Evolutionary conservation across 30 jellyfish, hydroid and myxozoan genomes (phyloP).

Genomic region (Rhopilema esculentum): DNA sequence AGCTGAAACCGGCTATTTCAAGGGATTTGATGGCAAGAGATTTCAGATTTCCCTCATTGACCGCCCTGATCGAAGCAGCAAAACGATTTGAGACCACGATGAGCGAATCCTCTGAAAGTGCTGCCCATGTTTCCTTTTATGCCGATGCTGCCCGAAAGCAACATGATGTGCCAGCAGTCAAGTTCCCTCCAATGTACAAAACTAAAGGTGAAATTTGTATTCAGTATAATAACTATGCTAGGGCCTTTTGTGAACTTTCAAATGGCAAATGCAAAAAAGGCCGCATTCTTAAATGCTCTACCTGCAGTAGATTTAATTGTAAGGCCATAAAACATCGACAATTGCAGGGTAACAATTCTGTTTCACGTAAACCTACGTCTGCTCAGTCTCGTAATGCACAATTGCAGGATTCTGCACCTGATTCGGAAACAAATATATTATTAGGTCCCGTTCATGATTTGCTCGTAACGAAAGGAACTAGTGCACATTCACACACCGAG

Average conservation of each 20-base stretch:
- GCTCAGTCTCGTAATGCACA: not conserved
- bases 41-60: slow-evolving; percentile 17
- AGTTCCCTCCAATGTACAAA: not conserved
- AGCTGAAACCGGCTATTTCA: slow-evolving; percentile 7
- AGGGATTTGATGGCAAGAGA: slow-evolving; percentile 14
- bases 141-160: not conserved
- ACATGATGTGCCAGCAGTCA: not conserved
- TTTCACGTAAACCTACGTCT: not conserved
- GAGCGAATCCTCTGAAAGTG: not conserved
- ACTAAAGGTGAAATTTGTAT: not conserved
- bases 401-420: not conserved
- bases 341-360: not conserved
- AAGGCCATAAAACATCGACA: not conserved
- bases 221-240: not conserved
- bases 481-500: not conserved
- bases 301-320: not conserved
- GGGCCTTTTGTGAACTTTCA: not conserved
- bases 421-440: not conserved
- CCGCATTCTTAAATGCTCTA: not conserved
- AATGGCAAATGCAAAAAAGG: not conserved
- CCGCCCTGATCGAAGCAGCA: slow-evolving; percentile 17
- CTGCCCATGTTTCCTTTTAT: not conserved
- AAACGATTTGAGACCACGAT: slow-evolving; percentile 10
- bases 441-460: not conserved
- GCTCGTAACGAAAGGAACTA: not conserved